phyloP scores from a whole-genome alignment of 2,113 vertebrate genomes.

The Cyanoliseus patagonus region DNA sequence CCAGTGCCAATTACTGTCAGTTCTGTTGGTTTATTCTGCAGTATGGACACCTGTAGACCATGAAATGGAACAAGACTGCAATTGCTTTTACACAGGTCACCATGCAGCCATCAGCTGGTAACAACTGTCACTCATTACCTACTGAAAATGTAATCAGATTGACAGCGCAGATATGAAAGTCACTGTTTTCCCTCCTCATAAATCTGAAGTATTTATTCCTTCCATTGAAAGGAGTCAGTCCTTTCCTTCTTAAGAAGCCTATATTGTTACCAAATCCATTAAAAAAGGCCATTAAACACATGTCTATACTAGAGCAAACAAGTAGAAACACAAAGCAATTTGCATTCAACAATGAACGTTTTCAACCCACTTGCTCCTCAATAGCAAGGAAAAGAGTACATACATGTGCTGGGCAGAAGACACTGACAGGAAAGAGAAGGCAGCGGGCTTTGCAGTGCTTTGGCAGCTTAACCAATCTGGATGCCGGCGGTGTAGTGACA shows the following conservation, averaged over 20 bases:
- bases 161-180: not conserved
- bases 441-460: not conserved
- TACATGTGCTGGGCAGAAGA: not conserved
- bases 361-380: not conserved
- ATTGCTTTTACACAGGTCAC: not conserved
- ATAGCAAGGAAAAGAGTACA: not conserved
- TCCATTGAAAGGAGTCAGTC: not conserved
- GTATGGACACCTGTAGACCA: not conserved
- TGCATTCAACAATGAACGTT: not conserved
- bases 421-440: not conserved
- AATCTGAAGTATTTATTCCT: not conserved
- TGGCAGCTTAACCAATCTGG: not conserved
- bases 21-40: not conserved
- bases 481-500: not conserved
- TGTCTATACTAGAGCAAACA: not conserved
- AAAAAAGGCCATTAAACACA: not conserved
- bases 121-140: conserved; percentile 16
- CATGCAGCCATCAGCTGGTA: not conserved
- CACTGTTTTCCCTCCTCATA: not conserved
- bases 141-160: not conserved
- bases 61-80: not conserved
- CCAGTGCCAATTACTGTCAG: conserved; percentile 30
- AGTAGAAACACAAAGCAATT: not conserved
- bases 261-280: not conserved
- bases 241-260: not conserved